Base-by-base conservation (phyloP, 2,797 vertebrate genomes). In the Danio tinwini region DNA sequence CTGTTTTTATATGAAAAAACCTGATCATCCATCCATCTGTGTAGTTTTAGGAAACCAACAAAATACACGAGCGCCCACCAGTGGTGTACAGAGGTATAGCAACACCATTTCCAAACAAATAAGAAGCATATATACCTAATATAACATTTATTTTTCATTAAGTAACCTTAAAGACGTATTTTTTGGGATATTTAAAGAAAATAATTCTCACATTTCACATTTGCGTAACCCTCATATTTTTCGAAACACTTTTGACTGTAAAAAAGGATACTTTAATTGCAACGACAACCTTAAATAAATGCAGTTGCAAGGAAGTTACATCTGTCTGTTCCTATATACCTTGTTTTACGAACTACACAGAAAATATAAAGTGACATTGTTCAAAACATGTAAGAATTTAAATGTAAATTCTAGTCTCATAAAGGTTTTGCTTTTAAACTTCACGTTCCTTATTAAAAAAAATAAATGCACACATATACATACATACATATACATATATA, bases 41-140 rank as follows among this genome's bases (percentile, higher is more conserved):
- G 11, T 5, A 6, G 14, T 58, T 16, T 16, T 29, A 17, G 10
- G 53, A 17, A 13, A 21, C 55, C 85, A 84, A 81, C 55, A 45
- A 90, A 79, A 87, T 88, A 79, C 89, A 88, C 70, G 74, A 69
- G 87, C 89, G 90, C 93, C 94, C 58, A 84, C 92, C 49, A 87
- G 91, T 82, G 94, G 91, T 6, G n/a, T 52, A 14, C 0, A 0
- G 16, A 29, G 0, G 19, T 56, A 86, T 55, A 16, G 16, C 7
- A n/a, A 39, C 55, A 5, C n/a, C 7, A 55, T 75, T 76, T 52
- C 61, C 64, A 82, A 85, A 64, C 49, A 21, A 56, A 5, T n/a
- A 40, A 40, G 50, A 58, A 21, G 44, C 44, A 19, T 67, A 1
- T 11, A 7, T 52, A 5, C 49, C 52, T 5, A 13, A 11, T 13